A percentile compares a stretch with the other conserved stretches of the same genome.
These are phyloP conservation scores for Paratilapia polleni DNA, from an alignment of 2,113 vertebrate species.

Conservation along the genomic window DNA sequence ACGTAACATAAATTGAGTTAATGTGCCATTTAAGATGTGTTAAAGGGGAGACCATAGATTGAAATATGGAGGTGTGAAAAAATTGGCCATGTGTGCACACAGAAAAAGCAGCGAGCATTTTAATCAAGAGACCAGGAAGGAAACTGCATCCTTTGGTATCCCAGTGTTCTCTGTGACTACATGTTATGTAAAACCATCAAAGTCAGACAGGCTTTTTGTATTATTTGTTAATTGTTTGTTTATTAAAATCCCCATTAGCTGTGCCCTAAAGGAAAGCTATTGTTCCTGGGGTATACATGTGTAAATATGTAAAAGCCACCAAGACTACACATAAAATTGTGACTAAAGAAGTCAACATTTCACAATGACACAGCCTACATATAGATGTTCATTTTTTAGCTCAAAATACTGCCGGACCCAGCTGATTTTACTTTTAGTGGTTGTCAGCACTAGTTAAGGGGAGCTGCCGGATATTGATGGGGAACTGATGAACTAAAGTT, in stretches of 20 bases:
- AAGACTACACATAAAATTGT: no score
- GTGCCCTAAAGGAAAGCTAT: no score
- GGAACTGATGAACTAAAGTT: background rate
- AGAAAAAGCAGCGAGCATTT: background rate
- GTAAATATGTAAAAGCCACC: no score
- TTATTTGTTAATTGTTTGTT: background rate
- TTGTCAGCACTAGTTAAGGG: background rate
- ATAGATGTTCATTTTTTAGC: background rate
- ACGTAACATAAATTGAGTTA: background rate
- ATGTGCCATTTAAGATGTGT: conserved; percentile 3
- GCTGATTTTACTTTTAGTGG: background rate
- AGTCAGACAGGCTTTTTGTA: background rate
- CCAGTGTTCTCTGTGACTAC: background rate
- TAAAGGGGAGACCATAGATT: background rate
- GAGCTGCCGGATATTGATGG: background rate
- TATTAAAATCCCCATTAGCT: background rate
- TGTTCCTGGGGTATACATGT: no score
- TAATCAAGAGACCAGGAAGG: background rate
- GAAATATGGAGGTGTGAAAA: background rate
- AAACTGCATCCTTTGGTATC: background rate
- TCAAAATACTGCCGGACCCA: background rate
- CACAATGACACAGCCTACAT: background rate
- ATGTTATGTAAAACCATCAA: background rate
- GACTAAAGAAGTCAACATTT: no score
- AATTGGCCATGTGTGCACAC: background rate